Evolutionary conservation across 2,888 invertebrate genomes (phyloP).

Genomic region (Neocrepidodera transversa): DNA sequence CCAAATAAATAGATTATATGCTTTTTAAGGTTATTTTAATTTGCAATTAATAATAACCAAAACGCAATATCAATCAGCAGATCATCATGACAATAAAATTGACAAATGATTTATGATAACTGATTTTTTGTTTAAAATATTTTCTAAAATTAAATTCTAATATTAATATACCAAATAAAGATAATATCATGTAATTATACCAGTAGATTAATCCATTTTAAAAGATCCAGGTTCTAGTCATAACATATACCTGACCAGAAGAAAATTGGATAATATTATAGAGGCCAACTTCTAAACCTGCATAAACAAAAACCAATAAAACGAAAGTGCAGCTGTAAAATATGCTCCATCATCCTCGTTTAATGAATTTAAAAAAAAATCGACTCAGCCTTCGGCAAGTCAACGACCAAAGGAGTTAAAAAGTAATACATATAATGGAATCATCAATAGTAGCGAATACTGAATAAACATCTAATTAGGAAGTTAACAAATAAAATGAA

Average conservation of each 20-base stretch:
- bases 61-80: too few relatives aligned
- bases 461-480: slow-evolving; percentile 43
- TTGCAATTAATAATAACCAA: too few relatives aligned
- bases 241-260: neutral
- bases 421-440: slow-evolving; percentile 32
- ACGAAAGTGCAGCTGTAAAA: slow-evolving; percentile 34
- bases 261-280: neutral
- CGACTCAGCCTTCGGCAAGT: slow-evolving; percentile 33
- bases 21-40: too few relatives aligned
- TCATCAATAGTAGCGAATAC: slow-evolving; percentile 35
- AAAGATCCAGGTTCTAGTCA: too few relatives aligned
- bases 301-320: slow-evolving; percentile 23
- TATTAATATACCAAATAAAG: too few relatives aligned
- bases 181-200: neutral
- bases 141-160: too few relatives aligned
- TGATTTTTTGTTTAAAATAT: too few relatives aligned
- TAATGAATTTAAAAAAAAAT: slow-evolving; percentile 40
- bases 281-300: slow-evolving; percentile 25
- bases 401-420: slow-evolving; percentile 35
- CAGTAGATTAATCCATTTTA: neutral
- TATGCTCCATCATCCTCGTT: slow-evolving; percentile 31
- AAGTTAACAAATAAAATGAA: slow-evolving; percentile 40
- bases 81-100: too few relatives aligned
- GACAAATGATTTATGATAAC: too few relatives aligned
- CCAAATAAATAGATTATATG: too few relatives aligned